phyloP scores from a whole-genome alignment of 2,113 vertebrate species.

The Gymnorhina tibicen region DNA sequence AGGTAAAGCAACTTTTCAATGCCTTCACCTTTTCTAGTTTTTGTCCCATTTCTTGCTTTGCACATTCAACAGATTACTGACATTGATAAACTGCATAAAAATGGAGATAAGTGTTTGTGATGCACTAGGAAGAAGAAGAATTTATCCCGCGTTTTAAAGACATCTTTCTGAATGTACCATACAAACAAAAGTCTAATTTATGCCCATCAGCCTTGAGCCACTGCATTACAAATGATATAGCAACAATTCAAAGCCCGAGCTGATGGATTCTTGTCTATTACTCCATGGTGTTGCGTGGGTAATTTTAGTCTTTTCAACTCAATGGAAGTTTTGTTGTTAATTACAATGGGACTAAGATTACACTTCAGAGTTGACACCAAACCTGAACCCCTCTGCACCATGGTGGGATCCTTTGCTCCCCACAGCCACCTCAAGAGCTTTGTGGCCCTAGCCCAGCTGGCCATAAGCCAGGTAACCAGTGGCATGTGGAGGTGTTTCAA shows the following conservation, averaged over 20 bases:
- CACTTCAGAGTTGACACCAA: not conserved
- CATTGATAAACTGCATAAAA: not conserved
- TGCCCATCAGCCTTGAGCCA: not conserved
- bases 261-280: not conserved
- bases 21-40: not conserved
- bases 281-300: not conserved
- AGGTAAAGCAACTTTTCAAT: not conserved
- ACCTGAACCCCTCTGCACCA: fast-evolving
- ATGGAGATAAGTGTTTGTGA: not conserved
- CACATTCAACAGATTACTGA: not conserved
- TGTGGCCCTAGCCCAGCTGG: not conserved
- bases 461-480: not conserved
- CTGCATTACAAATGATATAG: not conserved
- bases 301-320: not conserved
- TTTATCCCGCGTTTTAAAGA: not conserved
- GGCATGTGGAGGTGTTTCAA: not conserved
- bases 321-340: not conserved
- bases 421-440: not conserved
- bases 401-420: not conserved
- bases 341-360: not conserved
- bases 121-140: not conserved
- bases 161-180: not conserved
- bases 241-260: not conserved
- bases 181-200: not conserved
- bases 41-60: not conserved